Evolutionary conservation across 2,113 vertebrate genomes (phyloP).

Genomic region (Pica pica): DNA sequence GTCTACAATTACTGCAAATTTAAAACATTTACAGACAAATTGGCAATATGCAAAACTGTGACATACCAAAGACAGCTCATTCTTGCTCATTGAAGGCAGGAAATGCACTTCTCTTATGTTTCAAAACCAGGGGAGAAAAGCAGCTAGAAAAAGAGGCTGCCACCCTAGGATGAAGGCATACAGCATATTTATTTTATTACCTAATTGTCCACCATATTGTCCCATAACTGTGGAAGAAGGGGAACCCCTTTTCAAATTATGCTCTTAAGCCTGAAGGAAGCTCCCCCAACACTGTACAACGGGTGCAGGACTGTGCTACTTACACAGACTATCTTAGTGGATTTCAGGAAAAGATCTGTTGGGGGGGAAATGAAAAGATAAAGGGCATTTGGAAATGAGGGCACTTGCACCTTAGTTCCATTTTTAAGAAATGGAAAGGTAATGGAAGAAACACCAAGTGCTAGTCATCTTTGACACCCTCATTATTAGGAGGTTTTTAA

Average conservation of each 20-base stretch:
- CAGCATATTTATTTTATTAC: neutral
- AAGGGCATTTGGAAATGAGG: neutral
- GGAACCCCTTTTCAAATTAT: neutral
- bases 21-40: neutral
- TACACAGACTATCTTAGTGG: neutral
- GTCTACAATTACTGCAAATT: neutral
- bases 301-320: neutral
- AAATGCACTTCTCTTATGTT: neutral
- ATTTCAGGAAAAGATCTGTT: neutral
- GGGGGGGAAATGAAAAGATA: neutral
- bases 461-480: conserved; percentile 71
- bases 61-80: neutral
- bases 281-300: neutral
- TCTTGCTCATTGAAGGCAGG: neutral
- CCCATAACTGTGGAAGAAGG: neutral
- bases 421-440: conserved; percentile 11
- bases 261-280: neutral
- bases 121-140: neutral
- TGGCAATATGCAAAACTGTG: neutral
- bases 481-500: conserved; percentile 82
- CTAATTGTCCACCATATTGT: neutral
- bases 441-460: neutral
- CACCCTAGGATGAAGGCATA: neutral
- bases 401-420: neutral
- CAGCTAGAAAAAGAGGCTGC: neutral